phyloP scores from a whole-genome alignment of 2,888 invertebrate species.

The Drosophila antonietae region DNA sequence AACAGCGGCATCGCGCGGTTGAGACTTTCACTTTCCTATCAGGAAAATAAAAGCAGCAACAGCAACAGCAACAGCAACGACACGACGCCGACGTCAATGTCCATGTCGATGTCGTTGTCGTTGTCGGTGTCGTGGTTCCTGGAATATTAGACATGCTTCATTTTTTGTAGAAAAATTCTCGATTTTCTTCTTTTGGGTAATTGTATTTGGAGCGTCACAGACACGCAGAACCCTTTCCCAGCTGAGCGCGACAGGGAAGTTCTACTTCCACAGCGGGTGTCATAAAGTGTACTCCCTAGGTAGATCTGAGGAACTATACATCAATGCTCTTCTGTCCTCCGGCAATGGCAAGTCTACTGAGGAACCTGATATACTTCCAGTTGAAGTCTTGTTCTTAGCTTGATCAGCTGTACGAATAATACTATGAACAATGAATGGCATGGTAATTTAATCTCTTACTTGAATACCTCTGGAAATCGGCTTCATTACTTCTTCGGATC shows the following conservation, averaged over 20 bases:
- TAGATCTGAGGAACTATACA: not conserved
- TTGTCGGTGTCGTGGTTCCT: slow-evolving; percentile 42
- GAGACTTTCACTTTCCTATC: slow-evolving; percentile 71
- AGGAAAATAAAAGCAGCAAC: slow-evolving; percentile 5
- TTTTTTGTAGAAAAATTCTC: slow-evolving; percentile 52
- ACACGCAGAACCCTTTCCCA: slow-evolving; percentile 56
- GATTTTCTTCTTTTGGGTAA: slow-evolving; percentile 46
- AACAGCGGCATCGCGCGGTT: slow-evolving; percentile 43
- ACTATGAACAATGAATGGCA: not conserved
- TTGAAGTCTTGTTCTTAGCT: not conserved
- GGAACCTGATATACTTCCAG: not conserved
- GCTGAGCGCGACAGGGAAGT: slow-evolving; percentile 44
- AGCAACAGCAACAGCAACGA: too few relatives aligned
- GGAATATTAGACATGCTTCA: slow-evolving; percentile 69
- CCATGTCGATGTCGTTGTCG: not conserved
- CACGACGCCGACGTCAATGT: slow-evolving; percentile 9
- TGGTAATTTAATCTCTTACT: not conserved
- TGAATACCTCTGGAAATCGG: not conserved
- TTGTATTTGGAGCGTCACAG: slow-evolving; percentile 69
- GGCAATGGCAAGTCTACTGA: not conserved
- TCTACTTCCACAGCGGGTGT: slow-evolving; percentile 71
- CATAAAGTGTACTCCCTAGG: slow-evolving; percentile 12
- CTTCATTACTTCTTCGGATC: not conserved
- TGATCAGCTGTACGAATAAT: not conserved
- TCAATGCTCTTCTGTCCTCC: not conserved